phyloP scores from a whole-genome alignment of 2,113 vertebrate species.

The Cepphus grylle region DNA sequence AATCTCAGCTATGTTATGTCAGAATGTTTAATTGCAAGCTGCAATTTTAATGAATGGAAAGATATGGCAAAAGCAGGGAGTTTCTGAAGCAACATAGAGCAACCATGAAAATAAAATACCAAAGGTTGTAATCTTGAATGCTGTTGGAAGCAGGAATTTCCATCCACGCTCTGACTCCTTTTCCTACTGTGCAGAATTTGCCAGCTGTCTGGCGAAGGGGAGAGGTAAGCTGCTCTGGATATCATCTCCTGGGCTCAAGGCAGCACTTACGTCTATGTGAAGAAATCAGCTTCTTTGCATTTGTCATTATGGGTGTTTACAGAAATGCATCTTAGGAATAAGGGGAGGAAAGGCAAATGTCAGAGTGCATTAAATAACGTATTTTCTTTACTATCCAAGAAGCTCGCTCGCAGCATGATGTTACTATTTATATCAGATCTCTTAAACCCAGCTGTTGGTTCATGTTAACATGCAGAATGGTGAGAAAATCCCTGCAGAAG shows the following conservation, averaged over 20 bases:
- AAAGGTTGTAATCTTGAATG: background rate
- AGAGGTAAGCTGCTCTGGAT: constrained; percentile 25
- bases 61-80: constrained; percentile 68
- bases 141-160: background rate
- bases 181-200: background rate
- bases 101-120: constrained; percentile 60
- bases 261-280: background rate
- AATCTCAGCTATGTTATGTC: constrained; percentile 76
- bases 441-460: constrained; percentile 75
- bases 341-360: constrained; percentile 50
- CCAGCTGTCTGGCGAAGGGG: background rate
- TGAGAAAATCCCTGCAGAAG: constrained; percentile 72
- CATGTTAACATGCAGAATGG: constrained; percentile 69
- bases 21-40: constrained; percentile 72
- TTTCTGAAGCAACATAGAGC: constrained; percentile 41
- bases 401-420: constrained; percentile 44
- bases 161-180: background rate
- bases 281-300: background rate
- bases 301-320: constrained; percentile 41
- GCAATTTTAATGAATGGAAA: constrained; percentile 74
- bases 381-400: constrained; percentile 57
- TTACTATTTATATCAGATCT: constrained; percentile 73
- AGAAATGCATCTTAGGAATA: constrained; percentile 36
- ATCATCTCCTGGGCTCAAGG: constrained; percentile 1
- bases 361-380: constrained; percentile 38